These are phyloP conservation scores for Megalonaias nervosa DNA, from an alignment of 1,140 invertebrate genomes.

Conservation along the genomic window DNA sequence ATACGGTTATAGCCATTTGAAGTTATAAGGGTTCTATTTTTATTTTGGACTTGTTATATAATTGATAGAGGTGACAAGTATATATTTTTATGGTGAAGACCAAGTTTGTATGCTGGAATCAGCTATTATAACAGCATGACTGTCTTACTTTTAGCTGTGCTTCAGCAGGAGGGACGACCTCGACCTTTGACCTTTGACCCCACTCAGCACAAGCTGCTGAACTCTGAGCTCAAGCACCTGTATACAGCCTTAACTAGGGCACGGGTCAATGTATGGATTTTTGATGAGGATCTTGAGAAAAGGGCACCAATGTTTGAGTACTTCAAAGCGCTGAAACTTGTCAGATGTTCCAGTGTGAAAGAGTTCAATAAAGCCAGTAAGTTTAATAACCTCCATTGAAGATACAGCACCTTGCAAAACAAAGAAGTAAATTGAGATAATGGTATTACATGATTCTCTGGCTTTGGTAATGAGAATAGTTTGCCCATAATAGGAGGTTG, in stretches of 20 bases:
- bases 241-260: slow-evolving; percentile 61
- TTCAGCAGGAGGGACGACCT: slow-evolving; percentile 21
- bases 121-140: not conserved
- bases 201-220: slow-evolving; percentile 54
- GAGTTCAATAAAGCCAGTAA: slow-evolving; percentile 20
- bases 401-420: too few relatives aligned
- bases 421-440: too few relatives aligned
- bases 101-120: too few relatives aligned
- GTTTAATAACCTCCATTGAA: not conserved
- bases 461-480: too few relatives aligned
- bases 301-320: slow-evolving; percentile 58
- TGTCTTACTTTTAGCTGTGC: slow-evolving; percentile 35
- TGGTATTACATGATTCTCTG: too few relatives aligned
- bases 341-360: slow-evolving; percentile 3
- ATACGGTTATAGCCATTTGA: too few relatives aligned
- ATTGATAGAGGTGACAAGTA: too few relatives aligned
- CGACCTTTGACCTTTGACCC: slow-evolving; percentile 47
- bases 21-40: too few relatives aligned
- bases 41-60: too few relatives aligned
- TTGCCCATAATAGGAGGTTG: too few relatives aligned
- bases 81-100: too few relatives aligned
- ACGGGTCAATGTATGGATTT: slow-evolving; percentile 58
- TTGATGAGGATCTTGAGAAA: slow-evolving; percentile 51
- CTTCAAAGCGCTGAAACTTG: slow-evolving; percentile 47
- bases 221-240: slow-evolving; percentile 56